These are phyloP conservation scores for Isurus oxyrinchus DNA, from an alignment of 2,113 vertebrate species.

Conservation along the genomic window DNA sequence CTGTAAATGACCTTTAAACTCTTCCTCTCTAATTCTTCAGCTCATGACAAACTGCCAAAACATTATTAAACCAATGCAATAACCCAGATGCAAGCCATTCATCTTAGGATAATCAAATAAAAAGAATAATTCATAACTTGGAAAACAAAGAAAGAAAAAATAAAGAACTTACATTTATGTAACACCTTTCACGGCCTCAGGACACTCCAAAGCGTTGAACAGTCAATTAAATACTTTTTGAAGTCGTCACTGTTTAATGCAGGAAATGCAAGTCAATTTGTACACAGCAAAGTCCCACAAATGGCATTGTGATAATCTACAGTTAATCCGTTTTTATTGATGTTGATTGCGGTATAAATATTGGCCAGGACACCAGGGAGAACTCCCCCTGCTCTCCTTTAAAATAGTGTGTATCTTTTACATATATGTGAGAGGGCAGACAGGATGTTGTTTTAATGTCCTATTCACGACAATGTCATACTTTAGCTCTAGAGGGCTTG, in stretches of 20 bases:
- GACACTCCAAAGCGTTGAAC: neutral
- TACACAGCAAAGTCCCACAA: neutral
- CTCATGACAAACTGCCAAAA: neutral
- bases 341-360: neutral
- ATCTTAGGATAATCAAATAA: neutral
- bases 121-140: neutral
- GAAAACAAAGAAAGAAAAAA: neutral
- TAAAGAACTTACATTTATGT: neutral
- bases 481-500: neutral
- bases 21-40: neutral
- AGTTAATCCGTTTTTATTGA: neutral
- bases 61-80: neutral
- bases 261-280: neutral
- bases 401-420: neutral
- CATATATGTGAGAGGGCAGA: neutral
- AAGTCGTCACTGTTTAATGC: neutral
- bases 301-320: neutral
- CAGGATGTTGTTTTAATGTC: neutral
- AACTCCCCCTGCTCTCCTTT: neutral
- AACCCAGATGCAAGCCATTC: neutral
- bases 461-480: neutral
- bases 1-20: neutral
- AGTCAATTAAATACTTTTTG: neutral
- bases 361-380: too few relatives aligned
- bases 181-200: neutral